Base-by-base conservation (phyloP, 2,797 vertebrate species). In the Galagoides demidoff region DNA sequence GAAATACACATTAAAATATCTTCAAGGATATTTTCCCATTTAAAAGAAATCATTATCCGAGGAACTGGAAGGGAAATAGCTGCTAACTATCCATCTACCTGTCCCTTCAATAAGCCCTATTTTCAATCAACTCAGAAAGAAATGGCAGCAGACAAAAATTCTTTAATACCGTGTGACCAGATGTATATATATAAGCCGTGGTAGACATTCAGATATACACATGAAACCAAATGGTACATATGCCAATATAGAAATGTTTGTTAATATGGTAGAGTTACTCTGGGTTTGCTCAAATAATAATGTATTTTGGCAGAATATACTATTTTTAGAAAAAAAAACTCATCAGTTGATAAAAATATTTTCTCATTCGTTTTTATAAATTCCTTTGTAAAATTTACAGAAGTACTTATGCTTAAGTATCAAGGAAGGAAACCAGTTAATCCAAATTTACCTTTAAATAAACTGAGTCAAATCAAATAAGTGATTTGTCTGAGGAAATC, bases 401-500 rank as follows among this genome's bases (percentile, higher is more conserved):
- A 91, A 77, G 3, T 92, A 14, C 6, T 39, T 57, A 23, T 81
- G 17, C 64, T 95, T 92, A 57, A 73, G 1, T 74, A 34, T 29
- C 19, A 86, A 17, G 8, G 11, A 81, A 92, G 9, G 37, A 94
- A 71, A 77, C 3, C 3, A 92, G 37, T 5, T 84, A 76, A 91
- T 95, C 20, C 88, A 27, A 95, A 55, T 55, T 86, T 81, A 81
- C 7, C 79, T 87, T 31, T 66, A 94, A 94, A 89, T 83, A 95
- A 95, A 81, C 29, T 17, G 10, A 92, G 45, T 29, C 25, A 96
- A 89, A 84, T 74, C 5, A 64, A 95, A 85, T 89, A 83, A 94
- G n/a, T 64, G n/a, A 96, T 77, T 92, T 95, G 16, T 92, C 34
- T 43, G 16, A 92, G 59, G 64, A 66, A 89, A 73, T 96, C n/a